Base-by-base conservation (phyloP, 1,140 invertebrate species). In the Pissodes strobi region DNA sequence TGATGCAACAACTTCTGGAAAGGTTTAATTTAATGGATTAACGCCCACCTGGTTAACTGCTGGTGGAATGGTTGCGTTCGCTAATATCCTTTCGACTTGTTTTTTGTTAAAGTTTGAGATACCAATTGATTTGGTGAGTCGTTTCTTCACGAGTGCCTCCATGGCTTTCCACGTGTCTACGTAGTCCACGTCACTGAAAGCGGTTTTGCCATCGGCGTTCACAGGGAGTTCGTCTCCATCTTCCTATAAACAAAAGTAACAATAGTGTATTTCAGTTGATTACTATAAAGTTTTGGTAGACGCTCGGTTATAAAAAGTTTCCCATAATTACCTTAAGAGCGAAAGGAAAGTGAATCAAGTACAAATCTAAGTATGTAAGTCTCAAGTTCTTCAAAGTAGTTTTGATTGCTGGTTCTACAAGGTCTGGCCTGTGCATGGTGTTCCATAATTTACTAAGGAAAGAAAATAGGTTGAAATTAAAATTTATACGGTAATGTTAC, bases 91-190 rank as follows among this genome's bases (percentile, higher is more conserved):
- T 30, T 89, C 82, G 5, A 95, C 84, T 79, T 98, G 95, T 27
- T 85, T 78, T 22, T 83, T 87, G 75, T 94, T 97, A 74, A 98
- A 98, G 78, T 97, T 98, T 18, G 93, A 95, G 0, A 97, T 64
- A 0, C 95, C 95, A 72, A 98, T 92, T 56, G 88, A 88, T 56
- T 82, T 86, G 0, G 85, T 81, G 8, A 93, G 80, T 1, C 92
- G 92, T 53, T 87, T 79, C 21, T 85, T 80, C 2, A 88, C 86
- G 39, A 90, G 84, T 39, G 88, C 82, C 79, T 97, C 95, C 85
- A 97, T 85, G 21, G 85, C 93, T 79, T 85, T 87, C 94, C 94
- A 98, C 0, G 94, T 94, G 69, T 96, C 94, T 8, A 94, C 68
- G 70, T 90, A 95, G 78, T 97, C 93, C 1, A 84, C 81, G 8